Conservation (phyloP, 1,140 invertebrate genomes). For the Ceratosolen fusciceps region DNA sequence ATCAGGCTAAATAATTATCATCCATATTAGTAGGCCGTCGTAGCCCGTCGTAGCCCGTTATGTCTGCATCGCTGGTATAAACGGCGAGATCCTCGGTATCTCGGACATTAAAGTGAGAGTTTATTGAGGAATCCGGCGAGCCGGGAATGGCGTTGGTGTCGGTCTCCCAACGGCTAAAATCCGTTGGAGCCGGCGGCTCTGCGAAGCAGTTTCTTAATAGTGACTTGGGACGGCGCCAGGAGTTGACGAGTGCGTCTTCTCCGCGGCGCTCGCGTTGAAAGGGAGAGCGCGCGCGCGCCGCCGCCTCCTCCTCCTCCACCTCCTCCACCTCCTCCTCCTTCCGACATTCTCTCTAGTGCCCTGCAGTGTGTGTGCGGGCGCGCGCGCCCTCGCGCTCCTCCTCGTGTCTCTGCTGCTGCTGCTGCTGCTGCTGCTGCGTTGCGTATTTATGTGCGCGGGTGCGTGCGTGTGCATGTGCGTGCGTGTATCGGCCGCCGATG, state of each 20-base stretch:
- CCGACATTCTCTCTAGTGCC: background rate
- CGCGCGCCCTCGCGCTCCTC: no score
- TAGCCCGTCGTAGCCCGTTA: background rate
- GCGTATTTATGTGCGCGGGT: no score
- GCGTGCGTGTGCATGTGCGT: no score
- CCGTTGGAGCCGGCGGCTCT: background rate
- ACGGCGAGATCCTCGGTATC: background rate
- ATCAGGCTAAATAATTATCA: background rate
- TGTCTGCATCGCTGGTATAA: background rate
- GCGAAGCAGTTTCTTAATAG: background rate
- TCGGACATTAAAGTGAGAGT: no score
- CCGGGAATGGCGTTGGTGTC: conserved; percentile 6
- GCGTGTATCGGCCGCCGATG: background rate
- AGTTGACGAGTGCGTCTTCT: conserved; percentile 6
- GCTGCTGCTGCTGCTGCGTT: no score
- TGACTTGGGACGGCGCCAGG: conserved; percentile 39
- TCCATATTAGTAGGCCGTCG: background rate
- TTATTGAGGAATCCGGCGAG: background rate
- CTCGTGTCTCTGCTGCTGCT: no score
- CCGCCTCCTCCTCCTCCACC: no score
- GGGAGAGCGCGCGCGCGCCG: background rate
- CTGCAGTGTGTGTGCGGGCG: conserved; percentile 10
- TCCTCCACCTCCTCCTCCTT: background rate
- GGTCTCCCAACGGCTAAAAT: background rate
- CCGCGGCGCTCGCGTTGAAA: conserved; percentile 36